These are phyloP conservation scores for Hippocampus mohnikei DNA, from an alignment of 2,113 vertebrate species.

Conservation along the genomic window DNA sequence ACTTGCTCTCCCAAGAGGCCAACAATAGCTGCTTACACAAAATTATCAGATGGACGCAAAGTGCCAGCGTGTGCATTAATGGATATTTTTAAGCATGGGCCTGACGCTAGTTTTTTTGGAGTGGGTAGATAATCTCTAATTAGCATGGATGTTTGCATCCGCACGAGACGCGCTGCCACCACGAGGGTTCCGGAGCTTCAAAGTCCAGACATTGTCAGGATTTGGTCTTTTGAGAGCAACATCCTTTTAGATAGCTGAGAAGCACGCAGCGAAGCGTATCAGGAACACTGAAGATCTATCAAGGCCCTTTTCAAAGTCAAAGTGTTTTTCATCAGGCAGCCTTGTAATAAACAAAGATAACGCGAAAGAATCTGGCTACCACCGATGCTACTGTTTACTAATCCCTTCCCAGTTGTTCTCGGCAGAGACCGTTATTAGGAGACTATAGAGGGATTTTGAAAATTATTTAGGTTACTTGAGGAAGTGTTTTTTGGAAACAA, in stretches of 20 bases:
- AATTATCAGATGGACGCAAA: constrained; percentile 6
- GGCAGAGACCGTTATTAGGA: background rate
- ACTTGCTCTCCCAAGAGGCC: constrained; percentile 1
- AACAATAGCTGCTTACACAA: background rate
- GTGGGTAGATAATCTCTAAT: constrained; percentile 5
- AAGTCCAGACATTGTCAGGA: constrained; percentile 10
- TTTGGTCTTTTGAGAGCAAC: constrained; percentile 1
- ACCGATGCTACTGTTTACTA: constrained; percentile 10
- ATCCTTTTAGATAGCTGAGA: constrained; percentile 1
- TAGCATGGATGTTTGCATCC: constrained; percentile 7
- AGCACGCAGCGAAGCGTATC: constrained; percentile 4
- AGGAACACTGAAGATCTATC: constrained; percentile 1
- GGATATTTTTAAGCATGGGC: constrained; percentile 19
- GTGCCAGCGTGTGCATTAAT: constrained; percentile 10
- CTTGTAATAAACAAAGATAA: constrained; percentile 11
- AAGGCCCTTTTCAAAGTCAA: constrained; percentile 27
- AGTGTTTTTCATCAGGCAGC: constrained; percentile 16
- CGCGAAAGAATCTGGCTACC: background rate
- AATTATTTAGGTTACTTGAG: background rate
- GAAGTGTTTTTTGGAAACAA: background rate
- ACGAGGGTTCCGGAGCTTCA: constrained; percentile 1
- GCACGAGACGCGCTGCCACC: background rate
- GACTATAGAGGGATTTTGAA: background rate
- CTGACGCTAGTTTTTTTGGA: background rate
- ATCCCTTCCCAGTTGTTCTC: constrained; percentile 8